Evolutionary conservation across 92 coral and sea anemone genomes (phyloP).

Genomic region (Epizoanthus stellaris): DNA sequence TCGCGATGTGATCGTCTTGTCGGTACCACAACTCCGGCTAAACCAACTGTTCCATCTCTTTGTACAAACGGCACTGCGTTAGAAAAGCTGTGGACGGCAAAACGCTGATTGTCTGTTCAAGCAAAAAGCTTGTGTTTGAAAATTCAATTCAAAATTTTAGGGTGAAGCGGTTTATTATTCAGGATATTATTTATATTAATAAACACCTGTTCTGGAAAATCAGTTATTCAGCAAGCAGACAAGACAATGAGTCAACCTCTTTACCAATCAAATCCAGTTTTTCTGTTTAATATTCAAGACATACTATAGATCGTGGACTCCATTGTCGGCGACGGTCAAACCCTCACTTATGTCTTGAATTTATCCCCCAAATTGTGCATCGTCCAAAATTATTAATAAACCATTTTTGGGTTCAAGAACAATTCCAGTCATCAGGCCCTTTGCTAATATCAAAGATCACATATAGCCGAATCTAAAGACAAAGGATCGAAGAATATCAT

Average conservation of each 20-base stretch:
- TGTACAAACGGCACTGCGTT: neutral
- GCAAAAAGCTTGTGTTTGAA: conserved; percentile 5
- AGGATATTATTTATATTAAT: conserved; percentile 32
- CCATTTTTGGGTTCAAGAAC: too few relatives aligned
- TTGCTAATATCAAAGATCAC: too few relatives aligned
- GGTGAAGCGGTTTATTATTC: conserved; percentile 30
- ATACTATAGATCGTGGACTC: too few relatives aligned
- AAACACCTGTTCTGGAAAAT: conserved; percentile 42
- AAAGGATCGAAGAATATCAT: too few relatives aligned
- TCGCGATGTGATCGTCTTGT: neutral
- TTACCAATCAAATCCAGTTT: conserved; percentile 27
- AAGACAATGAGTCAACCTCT: conserved; percentile 21
- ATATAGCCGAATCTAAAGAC: too few relatives aligned
- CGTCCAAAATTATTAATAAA: too few relatives aligned
- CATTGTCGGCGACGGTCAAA: too few relatives aligned
- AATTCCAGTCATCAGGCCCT: too few relatives aligned
- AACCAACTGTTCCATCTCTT: conserved; percentile 5
- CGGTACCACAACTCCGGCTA: neutral
- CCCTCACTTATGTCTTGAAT: too few relatives aligned
- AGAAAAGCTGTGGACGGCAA: neutral
- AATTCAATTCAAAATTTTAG: conserved; percentile 11
- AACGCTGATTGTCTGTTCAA: neutral
- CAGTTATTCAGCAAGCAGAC: conserved; percentile 35
- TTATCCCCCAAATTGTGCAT: too few relatives aligned
- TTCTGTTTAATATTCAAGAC: neutral